Conservation (phyloP, 2,888 invertebrate species). For the Acleris cristana region DNA sequence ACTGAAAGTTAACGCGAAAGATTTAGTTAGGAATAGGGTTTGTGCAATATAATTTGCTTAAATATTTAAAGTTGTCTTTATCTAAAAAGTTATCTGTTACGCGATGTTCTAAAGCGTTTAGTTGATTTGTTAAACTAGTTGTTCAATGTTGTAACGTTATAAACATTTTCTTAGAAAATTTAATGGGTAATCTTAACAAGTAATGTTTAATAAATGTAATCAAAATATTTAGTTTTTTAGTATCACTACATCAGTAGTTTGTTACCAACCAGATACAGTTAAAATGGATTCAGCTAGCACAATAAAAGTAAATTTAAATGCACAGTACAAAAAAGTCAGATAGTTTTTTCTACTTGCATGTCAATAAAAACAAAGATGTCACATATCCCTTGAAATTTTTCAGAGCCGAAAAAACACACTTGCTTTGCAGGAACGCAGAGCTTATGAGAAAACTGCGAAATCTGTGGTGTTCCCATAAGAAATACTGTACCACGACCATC, state of each 20-base stretch:
- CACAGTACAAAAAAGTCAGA: neutral
- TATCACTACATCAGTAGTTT: conserved; percentile 24
- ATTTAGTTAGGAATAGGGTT: conserved; percentile 22
- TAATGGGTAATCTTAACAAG: conserved; percentile 66
- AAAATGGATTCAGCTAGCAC: neutral
- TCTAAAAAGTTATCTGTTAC: neutral
- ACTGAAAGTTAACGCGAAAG: conserved; percentile 32
- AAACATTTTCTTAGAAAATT: conserved; percentile 37
- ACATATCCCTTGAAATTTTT: conserved; percentile 58
- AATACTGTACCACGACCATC: conserved; percentile 77
- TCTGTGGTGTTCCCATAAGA: conserved; percentile 85
- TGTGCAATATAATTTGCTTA: conserved; percentile 26
- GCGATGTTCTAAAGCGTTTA: conserved; percentile 11
- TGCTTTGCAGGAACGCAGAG: conserved; percentile 85
- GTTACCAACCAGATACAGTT: too few species aligned
- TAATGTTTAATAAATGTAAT: conserved; percentile 61
- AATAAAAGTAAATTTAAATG: neutral
- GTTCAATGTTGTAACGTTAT: conserved; percentile 10
- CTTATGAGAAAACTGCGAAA: conserved; percentile 85
- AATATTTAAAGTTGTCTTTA: neutral
- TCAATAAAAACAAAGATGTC: conserved; percentile 39
- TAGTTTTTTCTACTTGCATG: neutral
- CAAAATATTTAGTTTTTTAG: conserved; percentile 37
- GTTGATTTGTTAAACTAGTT: conserved; percentile 9
- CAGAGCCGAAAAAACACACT: conserved; percentile 85